Evolutionary conservation across 1,140 invertebrate species (phyloP).

Genomic region (Trichonephila inaurata): DNA sequence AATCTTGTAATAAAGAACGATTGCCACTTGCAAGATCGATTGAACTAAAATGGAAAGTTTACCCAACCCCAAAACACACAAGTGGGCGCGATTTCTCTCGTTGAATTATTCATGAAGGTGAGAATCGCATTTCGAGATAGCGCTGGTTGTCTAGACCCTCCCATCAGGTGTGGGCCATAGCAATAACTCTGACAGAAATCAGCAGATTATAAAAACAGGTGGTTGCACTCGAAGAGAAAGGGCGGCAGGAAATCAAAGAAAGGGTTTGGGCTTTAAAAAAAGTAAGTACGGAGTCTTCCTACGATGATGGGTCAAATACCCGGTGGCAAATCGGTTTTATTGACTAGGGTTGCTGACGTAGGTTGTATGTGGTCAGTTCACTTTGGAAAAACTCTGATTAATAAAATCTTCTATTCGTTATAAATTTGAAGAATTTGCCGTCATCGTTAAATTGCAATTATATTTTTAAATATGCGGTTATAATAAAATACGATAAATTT

Average conservation of each 20-base stretch:
- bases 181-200: background rate
- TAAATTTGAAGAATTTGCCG: no score
- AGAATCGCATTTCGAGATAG: background rate
- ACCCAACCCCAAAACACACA: background rate
- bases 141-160: background rate
- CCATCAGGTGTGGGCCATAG: background rate
- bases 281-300: background rate
- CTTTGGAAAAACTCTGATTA: no score
- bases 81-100: background rate
- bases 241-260: background rate
- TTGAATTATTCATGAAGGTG: slow-evolving; percentile 4
- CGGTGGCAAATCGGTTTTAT: background rate
- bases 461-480: no score
- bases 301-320: background rate
- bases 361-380: no score
- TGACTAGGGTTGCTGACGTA: no score
- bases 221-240: background rate
- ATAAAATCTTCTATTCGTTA: no score
- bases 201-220: background rate
- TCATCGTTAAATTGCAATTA: no score
- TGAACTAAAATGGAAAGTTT: background rate
- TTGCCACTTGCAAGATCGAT: background rate
- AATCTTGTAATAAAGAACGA: no score
- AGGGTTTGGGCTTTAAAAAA: background rate
- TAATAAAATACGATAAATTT: no score